Percentiles rank a stretch among this genome's conserved stretches.
Evolutionary conservation across 2,888 invertebrate species (phyloP).

Genomic region (Lasioglossum zephyrum): DNA sequence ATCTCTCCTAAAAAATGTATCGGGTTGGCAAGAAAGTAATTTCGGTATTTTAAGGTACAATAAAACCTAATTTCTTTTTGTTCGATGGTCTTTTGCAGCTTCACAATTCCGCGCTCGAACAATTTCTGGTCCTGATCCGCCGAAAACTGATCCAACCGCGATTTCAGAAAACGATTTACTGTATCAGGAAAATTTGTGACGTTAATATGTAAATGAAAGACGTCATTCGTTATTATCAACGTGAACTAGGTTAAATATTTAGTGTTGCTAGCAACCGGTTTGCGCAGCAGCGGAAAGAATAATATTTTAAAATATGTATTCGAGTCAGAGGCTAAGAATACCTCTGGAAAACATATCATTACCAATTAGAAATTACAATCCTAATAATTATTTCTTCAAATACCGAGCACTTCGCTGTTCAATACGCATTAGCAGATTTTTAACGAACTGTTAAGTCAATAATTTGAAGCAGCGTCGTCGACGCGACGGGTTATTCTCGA

Average conservation of each 20-base stretch:
- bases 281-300: neutral
- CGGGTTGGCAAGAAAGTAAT: too few relatives aligned
- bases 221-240: neutral
- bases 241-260: slow-evolving; percentile 1
- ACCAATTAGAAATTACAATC: too few relatives aligned
- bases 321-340: neutral
- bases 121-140: too few relatives aligned
- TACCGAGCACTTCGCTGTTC: neutral
- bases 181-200: neutral
- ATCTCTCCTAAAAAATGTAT: too few relatives aligned
- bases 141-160: too few relatives aligned
- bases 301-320: neutral
- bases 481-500: slow-evolving; percentile 64
- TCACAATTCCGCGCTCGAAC: too few relatives aligned
- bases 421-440: neutral
- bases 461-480: slow-evolving; percentile 38
- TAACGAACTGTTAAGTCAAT: slow-evolving; percentile 44
- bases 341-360: neutral
- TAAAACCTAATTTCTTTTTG: too few relatives aligned
- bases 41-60: too few relatives aligned
- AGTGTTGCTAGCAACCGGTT: neutral
- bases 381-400: neutral
- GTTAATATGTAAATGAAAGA: neutral
- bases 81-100: too few relatives aligned
- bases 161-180: neutral